Evolutionary conservation across 2,888 invertebrate genomes (phyloP).

Genomic region (Agelastica alni): DNA sequence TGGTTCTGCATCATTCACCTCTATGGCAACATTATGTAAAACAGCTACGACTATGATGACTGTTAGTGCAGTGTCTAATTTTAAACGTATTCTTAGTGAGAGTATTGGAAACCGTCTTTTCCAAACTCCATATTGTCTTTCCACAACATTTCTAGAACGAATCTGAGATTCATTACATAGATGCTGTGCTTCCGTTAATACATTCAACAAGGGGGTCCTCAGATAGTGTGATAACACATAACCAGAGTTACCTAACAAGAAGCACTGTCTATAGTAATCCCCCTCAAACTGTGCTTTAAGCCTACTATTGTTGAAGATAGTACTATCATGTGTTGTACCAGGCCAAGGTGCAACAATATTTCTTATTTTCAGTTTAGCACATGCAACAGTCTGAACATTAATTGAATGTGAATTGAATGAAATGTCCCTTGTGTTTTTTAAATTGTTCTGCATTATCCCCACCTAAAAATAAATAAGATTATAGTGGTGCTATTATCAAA

Average conservation of each 20-base stretch:
- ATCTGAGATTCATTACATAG: slow-evolving; percentile 1
- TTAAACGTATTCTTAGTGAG: no score
- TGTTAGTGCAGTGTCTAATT: no score
- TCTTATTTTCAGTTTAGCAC: background rate
- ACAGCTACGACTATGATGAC: no score
- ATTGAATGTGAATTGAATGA: no score
- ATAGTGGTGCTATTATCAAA: no score
- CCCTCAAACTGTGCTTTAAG: background rate
- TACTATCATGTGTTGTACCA: background rate
- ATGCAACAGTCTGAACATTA: background rate
- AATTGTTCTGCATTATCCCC: slow-evolving; percentile 2
- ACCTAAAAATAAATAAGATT: no score
- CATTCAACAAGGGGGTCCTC: background rate
- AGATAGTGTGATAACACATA: background rate
- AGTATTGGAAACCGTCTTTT: no score
- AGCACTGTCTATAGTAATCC: background rate
- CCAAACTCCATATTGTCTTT: slow-evolving; percentile 3
- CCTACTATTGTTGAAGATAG: background rate
- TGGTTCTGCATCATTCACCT: no score
- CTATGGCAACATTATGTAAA: no score
- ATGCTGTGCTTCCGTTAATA: background rate
- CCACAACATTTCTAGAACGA: background rate
- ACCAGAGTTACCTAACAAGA: background rate
- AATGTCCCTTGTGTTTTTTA: background rate
- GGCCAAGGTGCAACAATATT: slow-evolving; percentile 1